Conservation (phyloP, 2,888 invertebrate genomes). For the Pristionchus entomophagus region DNA sequence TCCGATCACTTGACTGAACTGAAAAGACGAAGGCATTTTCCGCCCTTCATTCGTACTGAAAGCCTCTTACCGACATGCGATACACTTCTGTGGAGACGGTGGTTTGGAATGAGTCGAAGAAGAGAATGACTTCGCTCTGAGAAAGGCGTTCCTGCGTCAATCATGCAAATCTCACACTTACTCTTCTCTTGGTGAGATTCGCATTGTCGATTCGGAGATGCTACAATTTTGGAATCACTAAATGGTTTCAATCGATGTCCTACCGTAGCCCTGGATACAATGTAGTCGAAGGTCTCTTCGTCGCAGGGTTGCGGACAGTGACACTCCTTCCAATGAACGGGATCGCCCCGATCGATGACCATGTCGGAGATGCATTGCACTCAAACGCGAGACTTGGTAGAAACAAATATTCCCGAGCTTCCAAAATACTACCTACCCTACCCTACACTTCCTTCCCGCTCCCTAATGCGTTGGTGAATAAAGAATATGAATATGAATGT, state of each 20-base stretch:
- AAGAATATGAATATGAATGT: not conserved
- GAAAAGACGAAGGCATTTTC: not conserved
- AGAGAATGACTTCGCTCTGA: slow-evolving; percentile 24
- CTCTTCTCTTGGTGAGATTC: not conserved
- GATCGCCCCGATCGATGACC: not conserved
- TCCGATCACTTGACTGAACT: not conserved
- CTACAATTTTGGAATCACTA: not conserved
- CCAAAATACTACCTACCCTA: too few relatives aligned
- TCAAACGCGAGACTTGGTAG: not conserved
- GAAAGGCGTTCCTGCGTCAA: not conserved
- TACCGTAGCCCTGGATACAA: slow-evolving; percentile 22
- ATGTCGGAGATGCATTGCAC: not conserved
- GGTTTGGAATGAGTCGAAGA: slow-evolving; percentile 16
- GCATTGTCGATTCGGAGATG: not conserved
- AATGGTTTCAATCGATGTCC: not conserved
- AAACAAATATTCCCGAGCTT: too few relatives aligned
- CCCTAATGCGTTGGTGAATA: too few relatives aligned
- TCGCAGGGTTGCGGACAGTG: slow-evolving; percentile 41
- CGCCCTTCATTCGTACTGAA: not conserved
- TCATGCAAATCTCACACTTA: not conserved
- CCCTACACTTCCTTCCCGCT: too few relatives aligned
- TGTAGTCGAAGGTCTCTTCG: slow-evolving; percentile 5
- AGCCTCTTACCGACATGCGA: not conserved
- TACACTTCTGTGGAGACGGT: not conserved
- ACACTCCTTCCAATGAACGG: not conserved